These are phyloP conservation scores for Numenius phaeopus DNA, from an alignment of 2,797 vertebrate species.

Conservation along the genomic window DNA sequence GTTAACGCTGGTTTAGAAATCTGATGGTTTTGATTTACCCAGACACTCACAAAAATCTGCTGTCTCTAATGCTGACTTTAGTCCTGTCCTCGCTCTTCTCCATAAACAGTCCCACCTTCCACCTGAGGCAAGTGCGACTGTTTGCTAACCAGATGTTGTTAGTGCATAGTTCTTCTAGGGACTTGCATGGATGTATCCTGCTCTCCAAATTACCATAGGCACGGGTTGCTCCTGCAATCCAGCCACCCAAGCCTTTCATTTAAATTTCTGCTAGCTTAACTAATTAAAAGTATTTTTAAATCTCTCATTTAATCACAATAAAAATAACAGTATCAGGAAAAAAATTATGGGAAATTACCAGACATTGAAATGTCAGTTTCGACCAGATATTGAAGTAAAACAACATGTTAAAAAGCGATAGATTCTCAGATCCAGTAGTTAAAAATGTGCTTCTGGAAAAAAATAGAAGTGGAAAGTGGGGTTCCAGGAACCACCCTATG, in stretches of 20 bases:
- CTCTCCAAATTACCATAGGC: neutral
- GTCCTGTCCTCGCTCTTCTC: neutral
- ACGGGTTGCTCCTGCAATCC: neutral
- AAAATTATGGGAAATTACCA: neutral
- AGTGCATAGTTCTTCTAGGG: neutral
- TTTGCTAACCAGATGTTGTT: neutral
- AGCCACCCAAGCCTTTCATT: neutral
- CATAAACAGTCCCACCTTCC: neutral
- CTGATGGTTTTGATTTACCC: neutral
- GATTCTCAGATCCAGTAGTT: neutral
- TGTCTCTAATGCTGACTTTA: neutral
- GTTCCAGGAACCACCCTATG: neutral
- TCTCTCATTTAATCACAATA: neutral
- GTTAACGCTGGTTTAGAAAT: neutral
- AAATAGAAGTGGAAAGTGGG: neutral
- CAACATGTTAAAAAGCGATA: neutral
- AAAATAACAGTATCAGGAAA: neutral
- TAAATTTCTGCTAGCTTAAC: neutral
- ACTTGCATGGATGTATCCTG: neutral
- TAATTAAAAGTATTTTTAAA: neutral
- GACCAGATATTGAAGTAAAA: neutral
- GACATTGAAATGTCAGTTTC: neutral
- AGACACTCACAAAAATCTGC: neutral
- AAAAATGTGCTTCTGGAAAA: neutral
- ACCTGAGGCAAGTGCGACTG: neutral